Evolutionary conservation across 2,113 vertebrate genomes (phyloP).

Genomic region (Daphoenositta chrysoptera): DNA sequence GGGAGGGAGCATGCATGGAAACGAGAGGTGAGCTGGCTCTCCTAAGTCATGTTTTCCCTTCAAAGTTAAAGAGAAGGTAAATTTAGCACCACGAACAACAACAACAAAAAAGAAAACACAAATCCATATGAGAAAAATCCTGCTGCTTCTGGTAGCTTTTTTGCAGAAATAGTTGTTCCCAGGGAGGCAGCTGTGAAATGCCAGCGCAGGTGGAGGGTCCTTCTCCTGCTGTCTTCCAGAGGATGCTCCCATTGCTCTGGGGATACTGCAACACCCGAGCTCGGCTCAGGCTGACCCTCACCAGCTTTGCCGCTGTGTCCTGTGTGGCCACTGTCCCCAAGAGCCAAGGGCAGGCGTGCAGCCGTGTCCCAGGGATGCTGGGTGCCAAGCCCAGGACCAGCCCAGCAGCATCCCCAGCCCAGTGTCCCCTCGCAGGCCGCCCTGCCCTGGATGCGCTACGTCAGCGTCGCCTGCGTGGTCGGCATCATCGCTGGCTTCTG

Average conservation of each 20-base stretch:
- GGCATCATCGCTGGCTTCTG: slow-evolving; percentile 91
- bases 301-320: background rate
- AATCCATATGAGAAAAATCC: background rate
- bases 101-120: background rate
- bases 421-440: slow-evolving; percentile 31
- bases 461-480: slow-evolving; percentile 80
- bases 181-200: background rate
- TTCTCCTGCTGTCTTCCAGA: background rate
- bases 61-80: background rate
- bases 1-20: accelerated
- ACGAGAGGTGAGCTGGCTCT: background rate
- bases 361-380: accelerated
- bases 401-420: background rate
- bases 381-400: accelerated
- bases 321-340: background rate
- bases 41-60: background rate
- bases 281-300: background rate
- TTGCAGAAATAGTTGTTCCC: background rate
- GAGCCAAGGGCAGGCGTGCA: background rate
- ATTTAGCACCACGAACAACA: background rate
- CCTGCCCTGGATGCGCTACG: slow-evolving; percentile 79
- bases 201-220: background rate
- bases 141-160: background rate
- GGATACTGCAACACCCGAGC: background rate
- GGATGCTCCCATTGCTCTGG: background rate